These are phyloP conservation scores for Pteromalus puparum DNA, from an alignment of 1,140 invertebrate species.

Conservation along the genomic window DNA sequence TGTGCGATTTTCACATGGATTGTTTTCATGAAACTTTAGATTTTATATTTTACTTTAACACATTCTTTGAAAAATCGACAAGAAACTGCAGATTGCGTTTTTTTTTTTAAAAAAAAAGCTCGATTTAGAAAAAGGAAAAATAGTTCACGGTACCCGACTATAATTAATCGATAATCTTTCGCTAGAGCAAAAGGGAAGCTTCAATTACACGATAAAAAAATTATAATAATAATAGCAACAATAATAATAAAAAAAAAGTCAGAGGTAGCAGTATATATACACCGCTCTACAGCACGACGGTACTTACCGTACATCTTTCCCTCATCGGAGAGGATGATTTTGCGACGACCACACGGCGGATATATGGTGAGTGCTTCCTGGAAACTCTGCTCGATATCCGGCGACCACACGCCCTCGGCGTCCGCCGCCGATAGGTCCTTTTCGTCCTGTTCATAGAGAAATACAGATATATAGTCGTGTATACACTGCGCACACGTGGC, in stretches of 20 bases:
- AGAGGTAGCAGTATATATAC: background rate
- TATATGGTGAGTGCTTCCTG: constrained; percentile 99
- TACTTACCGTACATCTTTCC: constrained; percentile 99
- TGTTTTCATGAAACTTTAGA: too few relatives aligned
- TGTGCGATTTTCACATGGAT: too few relatives aligned
- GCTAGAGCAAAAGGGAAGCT: background rate
- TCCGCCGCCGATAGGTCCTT: constrained; percentile 93
- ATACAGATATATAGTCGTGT: background rate
- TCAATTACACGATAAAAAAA: too few relatives aligned
- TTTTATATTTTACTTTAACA: too few relatives aligned
- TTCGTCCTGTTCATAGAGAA: constrained; percentile 82
- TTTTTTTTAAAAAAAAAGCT: too few relatives aligned
- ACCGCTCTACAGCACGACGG: constrained; percentile 7
- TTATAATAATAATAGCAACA: background rate
- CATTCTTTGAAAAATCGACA: too few relatives aligned
- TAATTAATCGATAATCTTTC: constrained; percentile 35
- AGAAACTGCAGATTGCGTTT: too few relatives aligned
- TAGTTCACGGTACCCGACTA: background rate
- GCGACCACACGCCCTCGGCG: constrained; percentile 99
- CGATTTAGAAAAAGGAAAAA: constrained; percentile 14
- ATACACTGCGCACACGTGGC: too few relatives aligned
- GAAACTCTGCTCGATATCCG: constrained; percentile 99
- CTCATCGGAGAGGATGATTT: constrained; percentile 99
- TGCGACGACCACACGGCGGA: constrained; percentile 98
- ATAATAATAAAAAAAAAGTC: background rate